A percentile compares a stretch with the other conserved stretches of the same genome.
phyloP scores from a whole-genome alignment of 2,797 vertebrate species.

The Gila robusta region DNA sequence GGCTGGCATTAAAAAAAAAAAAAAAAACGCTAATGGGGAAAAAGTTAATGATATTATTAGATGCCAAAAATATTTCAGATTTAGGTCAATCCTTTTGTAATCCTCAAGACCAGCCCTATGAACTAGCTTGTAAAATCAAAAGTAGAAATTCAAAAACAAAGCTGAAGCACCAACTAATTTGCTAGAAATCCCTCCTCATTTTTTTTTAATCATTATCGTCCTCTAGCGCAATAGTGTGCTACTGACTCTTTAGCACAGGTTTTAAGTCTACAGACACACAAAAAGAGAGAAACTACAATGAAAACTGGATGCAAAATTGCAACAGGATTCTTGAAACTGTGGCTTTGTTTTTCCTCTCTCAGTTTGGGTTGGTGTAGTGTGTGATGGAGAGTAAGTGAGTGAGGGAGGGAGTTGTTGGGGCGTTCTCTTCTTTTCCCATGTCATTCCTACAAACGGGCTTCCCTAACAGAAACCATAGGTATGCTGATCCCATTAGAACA shows the following conservation, averaged over 20 bases:
- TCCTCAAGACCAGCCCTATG: too few relatives aligned
- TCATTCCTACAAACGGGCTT: constrained; percentile 78
- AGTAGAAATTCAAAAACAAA: neutral
- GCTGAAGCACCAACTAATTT: neutral
- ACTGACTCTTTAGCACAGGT: constrained; percentile 35
- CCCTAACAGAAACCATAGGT: constrained; percentile 77
- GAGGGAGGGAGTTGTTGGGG: constrained; percentile 44
- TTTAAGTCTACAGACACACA: neutral
- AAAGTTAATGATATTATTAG: too few relatives aligned
- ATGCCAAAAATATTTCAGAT: too few relatives aligned
- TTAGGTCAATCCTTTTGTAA: too few relatives aligned
- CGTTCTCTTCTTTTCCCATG: constrained; percentile 71
- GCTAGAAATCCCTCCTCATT: neutral
- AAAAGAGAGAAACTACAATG: constrained; percentile 28
- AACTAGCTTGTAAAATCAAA: neutral
- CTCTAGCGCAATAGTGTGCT: neutral
- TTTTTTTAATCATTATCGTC: neutral
- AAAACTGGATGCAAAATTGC: constrained; percentile 42
- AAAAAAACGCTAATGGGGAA: too few relatives aligned
- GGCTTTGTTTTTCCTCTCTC: constrained; percentile 45
- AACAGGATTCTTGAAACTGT: constrained; percentile 57
- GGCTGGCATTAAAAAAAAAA: too few relatives aligned
- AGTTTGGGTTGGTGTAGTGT: constrained; percentile 18
- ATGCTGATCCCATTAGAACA: constrained; percentile 78
- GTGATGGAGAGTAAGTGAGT: constrained; percentile 9